Percentiles rank a stretch among this genome's conserved stretches.
Conservation (phyloP, 2,113 vertebrate species). For the Semnornis frantzii region DNA sequence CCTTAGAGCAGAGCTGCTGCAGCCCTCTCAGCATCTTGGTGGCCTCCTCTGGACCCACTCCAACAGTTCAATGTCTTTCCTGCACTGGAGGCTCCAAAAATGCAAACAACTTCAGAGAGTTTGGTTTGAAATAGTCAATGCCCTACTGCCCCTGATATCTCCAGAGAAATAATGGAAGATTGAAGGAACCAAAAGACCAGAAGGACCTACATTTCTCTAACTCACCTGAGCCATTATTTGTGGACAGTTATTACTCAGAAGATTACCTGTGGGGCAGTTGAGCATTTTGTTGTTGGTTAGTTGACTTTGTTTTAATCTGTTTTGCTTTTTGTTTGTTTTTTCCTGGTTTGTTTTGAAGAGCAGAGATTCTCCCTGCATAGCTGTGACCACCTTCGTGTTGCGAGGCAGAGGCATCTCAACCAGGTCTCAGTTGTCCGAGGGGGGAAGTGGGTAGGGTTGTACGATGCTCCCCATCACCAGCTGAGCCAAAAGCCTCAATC, state of each 20-base stretch:
- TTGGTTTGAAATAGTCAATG: not conserved
- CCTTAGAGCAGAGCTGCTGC: no score
- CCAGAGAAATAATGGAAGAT: not conserved
- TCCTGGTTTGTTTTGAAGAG: not conserved
- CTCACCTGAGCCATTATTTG: not conserved
- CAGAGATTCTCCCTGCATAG: not conserved
- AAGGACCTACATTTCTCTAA: not conserved
- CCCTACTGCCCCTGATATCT: accelerated
- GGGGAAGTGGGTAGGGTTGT: not conserved
- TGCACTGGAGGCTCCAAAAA: no score
- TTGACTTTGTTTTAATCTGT: no score
- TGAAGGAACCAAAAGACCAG: not conserved
- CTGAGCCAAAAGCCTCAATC: not conserved
- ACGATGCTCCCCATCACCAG: not conserved
- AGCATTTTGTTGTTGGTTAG: not conserved
- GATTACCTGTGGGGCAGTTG: not conserved
- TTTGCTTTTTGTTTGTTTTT: not conserved
- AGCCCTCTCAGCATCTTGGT: no score
- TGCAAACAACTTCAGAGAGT: not conserved
- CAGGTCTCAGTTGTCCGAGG: not conserved
- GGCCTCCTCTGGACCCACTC: no score
- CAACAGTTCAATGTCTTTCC: no score
- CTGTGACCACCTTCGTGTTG: not conserved
- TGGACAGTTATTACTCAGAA: not conserved
- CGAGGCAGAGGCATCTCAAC: not conserved